Conservation (phyloP, 2,797 vertebrate species). For the Antennarius maculatus region DNA sequence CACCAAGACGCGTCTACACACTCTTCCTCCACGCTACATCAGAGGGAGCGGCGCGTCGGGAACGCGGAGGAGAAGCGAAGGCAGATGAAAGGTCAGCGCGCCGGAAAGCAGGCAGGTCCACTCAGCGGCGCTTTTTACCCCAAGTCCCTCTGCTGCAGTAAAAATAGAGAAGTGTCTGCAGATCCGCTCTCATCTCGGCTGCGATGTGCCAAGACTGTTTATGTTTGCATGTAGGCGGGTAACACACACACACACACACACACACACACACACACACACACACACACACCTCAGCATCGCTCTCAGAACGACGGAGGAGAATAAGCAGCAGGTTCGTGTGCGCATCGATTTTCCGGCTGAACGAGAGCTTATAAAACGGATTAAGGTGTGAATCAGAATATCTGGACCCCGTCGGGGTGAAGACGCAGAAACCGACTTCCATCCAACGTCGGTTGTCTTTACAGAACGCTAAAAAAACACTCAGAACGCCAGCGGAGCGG, state of each 20-base stretch:
- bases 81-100: constrained; percentile 61
- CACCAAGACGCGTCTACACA: constrained; percentile 24
- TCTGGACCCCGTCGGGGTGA: constrained; percentile 25
- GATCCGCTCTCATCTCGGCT: constrained; percentile 41
- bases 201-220: constrained; percentile 32
- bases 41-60: constrained; percentile 28
- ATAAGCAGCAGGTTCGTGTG: constrained; percentile 9
- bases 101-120: constrained; percentile 39
- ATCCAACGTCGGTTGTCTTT: too few species aligned
- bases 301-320: constrained; percentile 10
- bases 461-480: too few species aligned
- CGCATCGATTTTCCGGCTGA: constrained; percentile 33
- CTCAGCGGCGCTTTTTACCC: constrained; percentile 32
- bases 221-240: constrained; percentile 4
- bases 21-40: not conserved
- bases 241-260: constrained; percentile 1
- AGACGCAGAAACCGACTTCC: constrained; percentile 8
- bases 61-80: constrained; percentile 35
- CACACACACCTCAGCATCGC: not conserved
- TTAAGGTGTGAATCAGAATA: constrained; percentile 47
- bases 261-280: not conserved
- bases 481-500: too few species aligned
- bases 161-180: constrained; percentile 52
- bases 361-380: constrained; percentile 33
- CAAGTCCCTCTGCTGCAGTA: constrained; percentile 31